Conservation (phyloP, 1,140 invertebrate species). For the Drosophila santomea region DNA sequence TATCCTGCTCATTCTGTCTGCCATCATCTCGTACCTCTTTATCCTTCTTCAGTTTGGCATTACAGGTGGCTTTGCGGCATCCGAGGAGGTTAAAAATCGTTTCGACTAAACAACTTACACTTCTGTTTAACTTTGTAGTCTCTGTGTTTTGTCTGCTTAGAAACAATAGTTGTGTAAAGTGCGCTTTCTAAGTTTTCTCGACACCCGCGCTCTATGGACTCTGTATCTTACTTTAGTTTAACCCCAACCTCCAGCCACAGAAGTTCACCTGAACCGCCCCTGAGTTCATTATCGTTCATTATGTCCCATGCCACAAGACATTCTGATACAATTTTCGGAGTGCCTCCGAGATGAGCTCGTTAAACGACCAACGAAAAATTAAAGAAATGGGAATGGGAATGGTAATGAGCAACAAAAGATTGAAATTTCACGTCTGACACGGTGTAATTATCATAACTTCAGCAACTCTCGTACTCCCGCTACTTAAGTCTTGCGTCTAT, state of each 20-base stretch:
- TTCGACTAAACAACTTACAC: neutral
- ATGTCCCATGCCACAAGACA: slow-evolving; percentile 55
- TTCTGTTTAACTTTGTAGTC: neutral
- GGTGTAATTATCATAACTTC: slow-evolving; percentile 73
- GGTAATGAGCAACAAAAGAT: slow-evolving; percentile 43
- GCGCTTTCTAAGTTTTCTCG: neutral
- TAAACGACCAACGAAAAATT: slow-evolving; percentile 47
- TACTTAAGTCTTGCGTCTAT: slow-evolving; percentile 37
- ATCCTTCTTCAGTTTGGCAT: slow-evolving; percentile 75
- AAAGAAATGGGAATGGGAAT: slow-evolving; percentile 52
- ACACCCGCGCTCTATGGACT: slow-evolving; percentile 13
- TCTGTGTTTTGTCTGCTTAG: neutral
- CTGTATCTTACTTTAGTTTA: slow-evolving; percentile 16
- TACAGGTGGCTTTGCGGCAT: slow-evolving; percentile 61
- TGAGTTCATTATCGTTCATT: slow-evolving; percentile 75
- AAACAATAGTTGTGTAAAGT: neutral
- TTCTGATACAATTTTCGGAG: slow-evolving; percentile 56
- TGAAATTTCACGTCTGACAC: slow-evolving; percentile 64
- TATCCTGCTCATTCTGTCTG: slow-evolving; percentile 70
- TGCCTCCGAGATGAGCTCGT: slow-evolving; percentile 61
- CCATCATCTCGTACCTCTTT: slow-evolving; percentile 72
- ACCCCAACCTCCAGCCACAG: slow-evolving; percentile 8
- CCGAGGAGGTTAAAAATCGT: slow-evolving; percentile 29
- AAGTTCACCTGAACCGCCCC: slow-evolving; percentile 57
- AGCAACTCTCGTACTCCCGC: slow-evolving; percentile 41